These are phyloP conservation scores for Philaethria dido DNA, from an alignment of 2,888 invertebrate genomes.

Conservation along the genomic window DNA sequence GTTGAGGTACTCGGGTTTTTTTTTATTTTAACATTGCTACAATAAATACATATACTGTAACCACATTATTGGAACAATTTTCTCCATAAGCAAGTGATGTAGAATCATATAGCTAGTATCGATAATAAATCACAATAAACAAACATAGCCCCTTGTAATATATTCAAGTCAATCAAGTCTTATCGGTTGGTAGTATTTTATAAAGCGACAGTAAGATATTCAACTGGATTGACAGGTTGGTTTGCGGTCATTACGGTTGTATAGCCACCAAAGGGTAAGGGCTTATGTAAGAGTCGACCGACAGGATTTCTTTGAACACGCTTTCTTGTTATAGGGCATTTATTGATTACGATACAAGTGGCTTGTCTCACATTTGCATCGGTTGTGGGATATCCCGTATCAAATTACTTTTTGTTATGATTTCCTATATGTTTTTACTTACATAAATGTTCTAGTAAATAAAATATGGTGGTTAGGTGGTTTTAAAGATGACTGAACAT, in stretches of 20 bases:
- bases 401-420: not conserved
- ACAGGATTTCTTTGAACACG: constrained; percentile 35
- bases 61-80: too few species aligned
- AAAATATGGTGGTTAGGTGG: not conserved
- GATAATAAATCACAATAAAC: not conserved
- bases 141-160: constrained; percentile 1
- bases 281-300: constrained; percentile 28
- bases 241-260: constrained; percentile 28
- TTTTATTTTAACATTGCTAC: not conserved
- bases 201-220: constrained; percentile 11
- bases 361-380: constrained; percentile 8
- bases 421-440: not conserved
- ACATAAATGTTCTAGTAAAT: not conserved
- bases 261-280: constrained; percentile 26
- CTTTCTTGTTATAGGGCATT: constrained; percentile 27
- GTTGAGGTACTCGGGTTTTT: too few species aligned
- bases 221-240: constrained; percentile 27
- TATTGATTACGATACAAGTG: constrained; percentile 19
- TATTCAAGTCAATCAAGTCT: not conserved
- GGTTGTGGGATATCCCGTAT: not conserved
- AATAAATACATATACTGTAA: too few species aligned
- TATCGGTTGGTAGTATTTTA: constrained; percentile 14
- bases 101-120: not conserved
- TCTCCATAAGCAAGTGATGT: not conserved
- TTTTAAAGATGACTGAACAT: too few species aligned